Percentiles rank a stretch among this genome's conserved stretches.
Conservation (phyloP, 2,113 vertebrate species). For the Silurus meridionalis region DNA sequence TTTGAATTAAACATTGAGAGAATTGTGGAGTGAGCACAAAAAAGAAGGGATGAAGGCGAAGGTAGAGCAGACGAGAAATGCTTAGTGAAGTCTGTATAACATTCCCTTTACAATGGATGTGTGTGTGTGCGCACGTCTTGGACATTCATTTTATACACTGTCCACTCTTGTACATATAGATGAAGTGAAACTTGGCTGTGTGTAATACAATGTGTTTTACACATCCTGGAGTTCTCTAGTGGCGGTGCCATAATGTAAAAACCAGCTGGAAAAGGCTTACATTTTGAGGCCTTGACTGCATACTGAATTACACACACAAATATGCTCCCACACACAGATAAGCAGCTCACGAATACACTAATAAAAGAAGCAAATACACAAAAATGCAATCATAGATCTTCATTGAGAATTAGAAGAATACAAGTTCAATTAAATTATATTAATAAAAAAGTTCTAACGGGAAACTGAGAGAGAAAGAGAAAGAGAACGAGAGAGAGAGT, state of each 20-base stretch:
- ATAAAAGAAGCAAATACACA: not conserved
- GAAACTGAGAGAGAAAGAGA: not conserved
- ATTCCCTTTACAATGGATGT: not conserved
- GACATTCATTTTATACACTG: not conserved
- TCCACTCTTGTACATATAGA: slow-evolving; percentile 8
- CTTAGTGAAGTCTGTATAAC: not conserved
- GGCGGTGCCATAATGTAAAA: slow-evolving; percentile 51
- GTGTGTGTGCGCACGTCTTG: not conserved
- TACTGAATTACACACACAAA: slow-evolving; percentile 2
- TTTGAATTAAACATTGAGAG: not conserved
- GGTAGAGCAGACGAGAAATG: slow-evolving; percentile 11
- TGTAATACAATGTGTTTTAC: not conserved
- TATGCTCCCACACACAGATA: slow-evolving; percentile 32
- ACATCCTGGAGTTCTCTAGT: slow-evolving; percentile 25
- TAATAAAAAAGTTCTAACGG: not conserved
- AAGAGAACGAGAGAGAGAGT: too few relatives aligned
- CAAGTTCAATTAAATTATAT: not conserved
- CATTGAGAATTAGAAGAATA: not conserved
- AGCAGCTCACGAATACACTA: slow-evolving; percentile 33
- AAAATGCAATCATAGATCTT: not conserved
- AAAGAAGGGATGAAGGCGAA: not conserved
- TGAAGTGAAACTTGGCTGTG: not conserved
- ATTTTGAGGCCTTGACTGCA: not conserved
- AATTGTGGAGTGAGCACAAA: slow-evolving; percentile 7
- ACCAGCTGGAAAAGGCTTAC: slow-evolving; percentile 36